Conservation (phyloP, 2,113 vertebrate genomes). For the Australoheros scitulus region DNA sequence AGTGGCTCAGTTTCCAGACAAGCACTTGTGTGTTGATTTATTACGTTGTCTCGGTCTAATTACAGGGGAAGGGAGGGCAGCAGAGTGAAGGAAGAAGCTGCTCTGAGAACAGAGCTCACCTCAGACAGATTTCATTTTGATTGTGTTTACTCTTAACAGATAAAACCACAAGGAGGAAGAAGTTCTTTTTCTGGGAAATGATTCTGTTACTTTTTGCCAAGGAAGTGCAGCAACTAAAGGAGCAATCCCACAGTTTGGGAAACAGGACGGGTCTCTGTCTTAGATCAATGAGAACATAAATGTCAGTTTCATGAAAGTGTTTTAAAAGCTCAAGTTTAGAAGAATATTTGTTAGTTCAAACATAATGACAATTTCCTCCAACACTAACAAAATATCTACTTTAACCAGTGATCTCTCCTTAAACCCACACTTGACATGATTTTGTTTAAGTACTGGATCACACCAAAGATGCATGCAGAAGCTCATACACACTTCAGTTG, state of each 20-base stretch:
- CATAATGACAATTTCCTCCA: neutral
- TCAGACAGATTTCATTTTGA: conserved; percentile 2
- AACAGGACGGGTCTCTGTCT: neutral
- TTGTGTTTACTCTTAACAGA: conserved; percentile 17
- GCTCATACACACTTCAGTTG: neutral
- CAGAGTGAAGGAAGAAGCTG: conserved; percentile 25
- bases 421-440: neutral
- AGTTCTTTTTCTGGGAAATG: neutral
- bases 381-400: neutral
- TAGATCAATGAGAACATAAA: neutral
- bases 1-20: conserved; percentile 69
- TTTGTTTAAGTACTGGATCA: neutral
- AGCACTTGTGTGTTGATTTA: conserved; percentile 78
- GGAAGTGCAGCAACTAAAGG: neutral
- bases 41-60: conserved; percentile 71
- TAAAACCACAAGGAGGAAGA: conserved; percentile 11
- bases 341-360: neutral
- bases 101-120: conserved; percentile 14
- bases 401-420: neutral
- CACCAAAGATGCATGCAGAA: neutral
- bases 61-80: conserved; percentile 50
- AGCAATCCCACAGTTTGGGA: neutral
- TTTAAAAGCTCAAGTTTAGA: too few relatives aligned
- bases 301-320: neutral
- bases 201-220: neutral